These are phyloP conservation scores for Coenonympha glycerion DNA, from an alignment of 2,888 invertebrate genomes.

Conservation along the genomic window DNA sequence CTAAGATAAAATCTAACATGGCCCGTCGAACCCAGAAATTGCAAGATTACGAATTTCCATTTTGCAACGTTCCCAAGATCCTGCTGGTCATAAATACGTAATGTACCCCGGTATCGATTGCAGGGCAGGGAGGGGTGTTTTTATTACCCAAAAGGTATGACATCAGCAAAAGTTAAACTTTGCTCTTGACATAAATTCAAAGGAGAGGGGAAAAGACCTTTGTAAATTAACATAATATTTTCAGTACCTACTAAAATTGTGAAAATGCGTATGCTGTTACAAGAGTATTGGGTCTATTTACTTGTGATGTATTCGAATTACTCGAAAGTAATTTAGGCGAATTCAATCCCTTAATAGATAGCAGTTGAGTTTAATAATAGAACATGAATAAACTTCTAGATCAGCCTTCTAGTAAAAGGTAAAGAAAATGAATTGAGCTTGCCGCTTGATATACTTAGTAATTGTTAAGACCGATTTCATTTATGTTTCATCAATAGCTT, in stretches of 20 bases:
- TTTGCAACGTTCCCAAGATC: conserved; percentile 36
- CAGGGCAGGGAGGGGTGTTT: conserved; percentile 51
- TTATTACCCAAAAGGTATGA: conserved; percentile 47
- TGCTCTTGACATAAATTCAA: conserved; percentile 26
- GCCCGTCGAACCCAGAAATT: conserved; percentile 6
- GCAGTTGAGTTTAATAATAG: too few relatives aligned
- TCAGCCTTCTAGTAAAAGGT: too few relatives aligned
- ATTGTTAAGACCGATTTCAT: too few relatives aligned
- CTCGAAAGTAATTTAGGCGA: neutral
- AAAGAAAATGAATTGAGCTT: neutral
- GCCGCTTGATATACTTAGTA: too few relatives aligned
- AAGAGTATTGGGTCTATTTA: too few relatives aligned
- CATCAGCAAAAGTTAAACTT: conserved; percentile 43
- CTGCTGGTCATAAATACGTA: conserved; percentile 62
- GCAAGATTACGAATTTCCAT: conserved; percentile 42
- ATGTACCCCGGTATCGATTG: conserved; percentile 59
- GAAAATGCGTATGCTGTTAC: too few relatives aligned
- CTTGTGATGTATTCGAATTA: neutral
- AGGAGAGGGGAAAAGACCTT: neutral
- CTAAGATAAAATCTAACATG: conserved; percentile 12
- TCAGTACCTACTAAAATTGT: neutral
- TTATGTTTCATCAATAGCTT: too few relatives aligned
- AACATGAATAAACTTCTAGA: too few relatives aligned
- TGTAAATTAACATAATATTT: conserved; percentile 3
- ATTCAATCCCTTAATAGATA: too few relatives aligned